A percentile compares a stretch with the other conserved stretches of the same genome.
These are phyloP conservation scores for Nymphalis polychloros DNA, from an alignment of 2,888 invertebrate species.

Conservation along the genomic window DNA sequence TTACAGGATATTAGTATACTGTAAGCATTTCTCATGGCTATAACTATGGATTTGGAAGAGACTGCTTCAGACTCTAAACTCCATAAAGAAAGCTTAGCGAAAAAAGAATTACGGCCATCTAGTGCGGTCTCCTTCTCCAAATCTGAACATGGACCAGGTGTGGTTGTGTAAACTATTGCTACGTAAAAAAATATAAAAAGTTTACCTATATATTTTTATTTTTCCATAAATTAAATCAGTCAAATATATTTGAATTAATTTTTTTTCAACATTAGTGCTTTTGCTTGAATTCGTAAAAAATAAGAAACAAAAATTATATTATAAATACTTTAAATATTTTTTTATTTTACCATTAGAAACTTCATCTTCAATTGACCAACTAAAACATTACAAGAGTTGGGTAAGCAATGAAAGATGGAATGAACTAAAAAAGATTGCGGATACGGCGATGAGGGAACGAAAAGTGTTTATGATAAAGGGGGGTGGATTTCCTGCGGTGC, in stretches of 20 bases:
- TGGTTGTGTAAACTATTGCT: slow-evolving; percentile 21
- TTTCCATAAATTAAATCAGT: too few species aligned
- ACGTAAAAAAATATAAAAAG: background rate
- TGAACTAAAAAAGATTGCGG: slow-evolving; percentile 84
- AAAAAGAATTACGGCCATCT: slow-evolving; percentile 70
- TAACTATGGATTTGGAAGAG: slow-evolving; percentile 77
- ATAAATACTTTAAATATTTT: slow-evolving; percentile 10
- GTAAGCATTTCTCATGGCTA: slow-evolving; percentile 65
- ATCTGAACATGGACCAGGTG: slow-evolving; percentile 73
- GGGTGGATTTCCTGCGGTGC: slow-evolving; percentile 86
- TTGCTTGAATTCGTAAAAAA: too few species aligned
- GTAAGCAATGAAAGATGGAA: slow-evolving; percentile 85
- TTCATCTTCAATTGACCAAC: slow-evolving; percentile 66
- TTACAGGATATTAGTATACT: slow-evolving; percentile 58
- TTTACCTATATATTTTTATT: background rate
- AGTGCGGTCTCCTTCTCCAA: slow-evolving; percentile 73
- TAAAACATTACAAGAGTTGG: slow-evolving; percentile 77
- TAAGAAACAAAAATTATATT: background rate
- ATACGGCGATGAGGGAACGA: slow-evolving; percentile 83
- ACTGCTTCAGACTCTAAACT: slow-evolving; percentile 75
- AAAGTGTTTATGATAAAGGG: slow-evolving; percentile 87
- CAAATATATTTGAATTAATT: too few species aligned
- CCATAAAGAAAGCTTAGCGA: slow-evolving; percentile 67
- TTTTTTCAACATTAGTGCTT: too few species aligned
- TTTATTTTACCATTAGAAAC: slow-evolving; percentile 45